These are phyloP conservation scores for Tuta absoluta DNA, from an alignment of 2,888 invertebrate species.

Conservation along the genomic window DNA sequence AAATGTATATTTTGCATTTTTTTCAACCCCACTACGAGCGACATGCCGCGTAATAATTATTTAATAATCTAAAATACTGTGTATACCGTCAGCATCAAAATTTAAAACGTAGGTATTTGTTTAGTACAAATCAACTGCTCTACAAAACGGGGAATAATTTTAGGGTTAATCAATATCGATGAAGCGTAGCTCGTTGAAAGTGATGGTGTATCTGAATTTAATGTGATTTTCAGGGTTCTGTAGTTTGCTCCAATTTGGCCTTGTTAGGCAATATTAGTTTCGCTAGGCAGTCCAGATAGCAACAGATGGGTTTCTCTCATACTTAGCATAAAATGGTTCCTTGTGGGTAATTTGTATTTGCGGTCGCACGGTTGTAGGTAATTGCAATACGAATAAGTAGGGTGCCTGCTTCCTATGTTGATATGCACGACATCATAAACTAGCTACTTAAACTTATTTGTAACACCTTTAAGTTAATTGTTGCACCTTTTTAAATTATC, in stretches of 20 bases:
- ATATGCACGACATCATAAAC: background rate
- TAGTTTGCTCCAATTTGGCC: background rate
- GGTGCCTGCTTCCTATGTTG: constrained; percentile 1
- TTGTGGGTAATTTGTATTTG: background rate
- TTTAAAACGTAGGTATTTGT: constrained; percentile 16
- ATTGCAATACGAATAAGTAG: constrained; percentile 1
- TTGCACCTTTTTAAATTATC: no score
- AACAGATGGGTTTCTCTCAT: constrained; percentile 7
- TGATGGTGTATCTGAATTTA: background rate
- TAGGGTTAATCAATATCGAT: constrained; percentile 3
- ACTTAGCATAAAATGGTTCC: constrained; percentile 5
- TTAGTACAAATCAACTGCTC: constrained; percentile 14
- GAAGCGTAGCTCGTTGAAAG: background rate
- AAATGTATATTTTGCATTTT: constrained; percentile 76
- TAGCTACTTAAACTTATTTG: background rate
- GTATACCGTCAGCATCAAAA: constrained; percentile 17
- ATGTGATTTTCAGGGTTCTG: constrained; percentile 8
- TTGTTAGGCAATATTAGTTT: constrained; percentile 17
- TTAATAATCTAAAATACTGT: constrained; percentile 30
- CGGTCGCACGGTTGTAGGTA: background rate
- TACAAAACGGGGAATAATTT: constrained; percentile 7
- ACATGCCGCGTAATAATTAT: constrained; percentile 47
- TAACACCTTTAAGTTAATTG: no score
- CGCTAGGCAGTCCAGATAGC: background rate
- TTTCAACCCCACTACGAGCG: constrained; percentile 42